Evolutionary conservation across 1,140 invertebrate genomes (phyloP).

Genomic region (Adelges cooleyi): DNA sequence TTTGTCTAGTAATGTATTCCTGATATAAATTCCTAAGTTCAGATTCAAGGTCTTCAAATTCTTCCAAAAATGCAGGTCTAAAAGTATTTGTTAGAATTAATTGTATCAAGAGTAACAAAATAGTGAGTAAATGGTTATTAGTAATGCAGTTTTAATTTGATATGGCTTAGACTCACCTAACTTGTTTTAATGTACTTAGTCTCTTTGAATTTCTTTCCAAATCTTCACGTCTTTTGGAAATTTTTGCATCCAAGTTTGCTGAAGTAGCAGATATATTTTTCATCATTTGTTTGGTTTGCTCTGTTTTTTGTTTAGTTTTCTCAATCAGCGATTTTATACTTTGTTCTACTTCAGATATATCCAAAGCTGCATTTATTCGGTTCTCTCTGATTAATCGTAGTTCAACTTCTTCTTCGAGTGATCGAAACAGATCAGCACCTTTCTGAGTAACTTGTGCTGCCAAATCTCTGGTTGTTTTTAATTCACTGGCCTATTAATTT

Average conservation of each 20-base stretch:
- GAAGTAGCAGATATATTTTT: constrained; percentile 75
- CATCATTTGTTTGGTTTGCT: constrained; percentile 58
- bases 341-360: constrained; percentile 68
- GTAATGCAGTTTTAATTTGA: not conserved
- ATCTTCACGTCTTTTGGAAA: constrained; percentile 80
- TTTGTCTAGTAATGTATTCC: constrained; percentile 74
- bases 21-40: constrained; percentile 77
- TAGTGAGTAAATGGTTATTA: not conserved
- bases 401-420: constrained; percentile 17
- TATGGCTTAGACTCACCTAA: constrained; percentile 47
- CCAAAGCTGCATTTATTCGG: constrained; percentile 63
- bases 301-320: constrained; percentile 54
- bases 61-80: constrained; percentile 93
- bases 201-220: constrained; percentile 87
- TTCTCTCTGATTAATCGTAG: constrained; percentile 39
- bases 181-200: constrained; percentile 83
- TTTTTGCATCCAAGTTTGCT: constrained; percentile 76
- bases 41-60: constrained; percentile 81
- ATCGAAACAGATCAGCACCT: constrained; percentile 62
- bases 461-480: constrained; percentile 75
- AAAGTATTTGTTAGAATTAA: too few relatives aligned
- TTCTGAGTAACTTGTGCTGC: constrained; percentile 81
- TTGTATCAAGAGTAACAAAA: not conserved
- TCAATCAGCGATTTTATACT: constrained; percentile 58
- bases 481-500: constrained; percentile 43